These are phyloP conservation scores for Nephrotoma appendiculata DNA, from an alignment of 2,888 invertebrate species.

Conservation along the genomic window DNA sequence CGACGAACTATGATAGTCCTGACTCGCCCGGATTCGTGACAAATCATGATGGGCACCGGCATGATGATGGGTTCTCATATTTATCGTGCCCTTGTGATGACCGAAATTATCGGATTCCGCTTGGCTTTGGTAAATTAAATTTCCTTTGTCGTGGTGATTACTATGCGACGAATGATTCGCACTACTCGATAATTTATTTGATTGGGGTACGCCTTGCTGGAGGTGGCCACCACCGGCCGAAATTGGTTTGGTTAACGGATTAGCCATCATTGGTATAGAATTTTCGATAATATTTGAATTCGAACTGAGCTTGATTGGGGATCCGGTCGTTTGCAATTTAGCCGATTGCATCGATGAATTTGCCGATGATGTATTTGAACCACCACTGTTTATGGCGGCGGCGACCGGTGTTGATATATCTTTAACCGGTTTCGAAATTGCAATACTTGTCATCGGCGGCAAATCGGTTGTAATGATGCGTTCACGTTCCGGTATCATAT, in stretches of 20 bases:
- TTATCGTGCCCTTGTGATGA: constrained; percentile 14
- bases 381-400: background rate
- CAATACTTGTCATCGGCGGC: constrained; percentile 2
- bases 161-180: background rate
- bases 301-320: background rate
- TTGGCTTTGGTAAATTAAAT: constrained; percentile 4
- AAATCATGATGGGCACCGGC: constrained; percentile 12
- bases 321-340: background rate
- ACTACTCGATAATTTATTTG: background rate
- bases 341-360: background rate
- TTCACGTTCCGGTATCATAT: constrained; percentile 15
- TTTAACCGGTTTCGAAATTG: constrained; percentile 1
- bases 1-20: constrained; percentile 65
- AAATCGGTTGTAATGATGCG: background rate
- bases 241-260: background rate
- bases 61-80: constrained; percentile 28
- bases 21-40: background rate
- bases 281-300: background rate
- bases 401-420: background rate
- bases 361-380: background rate
- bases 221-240: background rate
- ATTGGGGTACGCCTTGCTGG: background rate
- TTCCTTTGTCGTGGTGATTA: constrained; percentile 1
- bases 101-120: constrained; percentile 1
- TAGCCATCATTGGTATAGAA: constrained; percentile 1